A percentile compares a stretch with the other conserved stretches of the same genome.
phyloP scores from a whole-genome alignment of 2,797 vertebrate genomes.

The Phrynocephalus forsythii region DNA sequence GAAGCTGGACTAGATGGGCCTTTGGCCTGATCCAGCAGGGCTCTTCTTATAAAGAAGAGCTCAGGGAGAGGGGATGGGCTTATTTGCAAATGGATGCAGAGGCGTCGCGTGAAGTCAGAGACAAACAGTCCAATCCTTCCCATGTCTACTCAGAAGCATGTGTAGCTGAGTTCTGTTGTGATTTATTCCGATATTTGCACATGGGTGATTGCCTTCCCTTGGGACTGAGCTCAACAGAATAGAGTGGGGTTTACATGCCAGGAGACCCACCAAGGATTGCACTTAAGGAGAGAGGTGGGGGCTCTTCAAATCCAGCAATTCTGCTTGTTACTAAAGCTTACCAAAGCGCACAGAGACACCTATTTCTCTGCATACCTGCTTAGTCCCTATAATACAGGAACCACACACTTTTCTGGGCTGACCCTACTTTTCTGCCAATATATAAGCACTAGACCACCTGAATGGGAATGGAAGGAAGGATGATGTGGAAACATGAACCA shows the following conservation, averaged over 20 bases:
- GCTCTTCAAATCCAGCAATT: neutral
- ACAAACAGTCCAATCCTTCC: neutral
- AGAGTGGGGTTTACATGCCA: neutral
- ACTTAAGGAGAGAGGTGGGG: neutral
- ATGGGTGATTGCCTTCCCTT: neutral
- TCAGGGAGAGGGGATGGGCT: neutral
- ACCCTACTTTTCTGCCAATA: neutral
- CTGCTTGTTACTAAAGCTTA: neutral
- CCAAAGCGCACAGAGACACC: neutral
- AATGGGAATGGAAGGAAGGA: neutral
- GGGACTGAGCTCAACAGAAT: neutral
- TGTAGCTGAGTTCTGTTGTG: neutral
- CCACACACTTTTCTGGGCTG: neutral
- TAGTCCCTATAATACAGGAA: neutral
- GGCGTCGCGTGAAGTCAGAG: neutral
- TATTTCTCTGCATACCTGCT: neutral
- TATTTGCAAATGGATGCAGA: neutral
- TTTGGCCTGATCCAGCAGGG: too few species aligned
- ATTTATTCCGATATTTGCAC: neutral
- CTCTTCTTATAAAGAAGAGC: too few species aligned
- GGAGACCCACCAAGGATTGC: neutral
- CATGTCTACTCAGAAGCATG: slow-evolving; percentile 2
- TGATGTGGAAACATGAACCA: neutral
- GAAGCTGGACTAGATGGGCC: too few species aligned
- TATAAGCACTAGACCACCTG: neutral